phyloP scores from a whole-genome alignment of 2,888 invertebrate species.

The Heterodera filipjevi region DNA sequence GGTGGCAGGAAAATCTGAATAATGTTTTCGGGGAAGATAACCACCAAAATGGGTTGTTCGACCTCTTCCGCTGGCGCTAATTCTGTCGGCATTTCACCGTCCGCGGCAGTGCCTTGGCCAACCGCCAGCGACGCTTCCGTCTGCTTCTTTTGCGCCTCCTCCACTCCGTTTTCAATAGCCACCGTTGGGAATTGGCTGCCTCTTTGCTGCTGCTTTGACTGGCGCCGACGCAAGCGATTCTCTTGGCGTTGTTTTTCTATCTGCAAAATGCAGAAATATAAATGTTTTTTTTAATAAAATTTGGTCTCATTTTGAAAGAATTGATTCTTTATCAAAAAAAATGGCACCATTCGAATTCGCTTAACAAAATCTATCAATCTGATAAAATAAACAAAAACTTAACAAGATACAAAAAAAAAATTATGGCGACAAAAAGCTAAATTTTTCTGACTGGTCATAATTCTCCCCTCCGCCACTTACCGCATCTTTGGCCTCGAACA shows the following conservation, averaged over 20 bases:
- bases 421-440: no score
- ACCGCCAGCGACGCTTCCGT: not conserved
- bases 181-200: not conserved
- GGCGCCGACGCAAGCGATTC: not conserved
- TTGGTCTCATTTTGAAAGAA: slow-evolving; percentile 5
- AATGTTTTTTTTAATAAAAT: not conserved
- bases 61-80: not conserved
- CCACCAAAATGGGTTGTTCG: not conserved
- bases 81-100: not conserved
- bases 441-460: no score
- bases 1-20: not conserved
- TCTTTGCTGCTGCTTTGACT: not conserved
- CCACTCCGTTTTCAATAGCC: not conserved
- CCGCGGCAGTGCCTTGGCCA: not conserved
- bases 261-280: not conserved
- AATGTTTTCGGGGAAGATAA: not conserved
- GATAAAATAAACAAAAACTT: no score
- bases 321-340: no score
- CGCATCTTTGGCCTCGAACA: slow-evolving; percentile 29
- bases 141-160: not conserved
- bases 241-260: not conserved
- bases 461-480: slow-evolving; percentile 11
- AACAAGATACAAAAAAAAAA: no score
- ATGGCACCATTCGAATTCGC: not conserved
- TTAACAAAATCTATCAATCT: not conserved